Evolutionary conservation across 2,797 vertebrate genomes (phyloP), one percentile per base, ranked within the genome.

Genomic region (Propithecus perrieri): DNA sequence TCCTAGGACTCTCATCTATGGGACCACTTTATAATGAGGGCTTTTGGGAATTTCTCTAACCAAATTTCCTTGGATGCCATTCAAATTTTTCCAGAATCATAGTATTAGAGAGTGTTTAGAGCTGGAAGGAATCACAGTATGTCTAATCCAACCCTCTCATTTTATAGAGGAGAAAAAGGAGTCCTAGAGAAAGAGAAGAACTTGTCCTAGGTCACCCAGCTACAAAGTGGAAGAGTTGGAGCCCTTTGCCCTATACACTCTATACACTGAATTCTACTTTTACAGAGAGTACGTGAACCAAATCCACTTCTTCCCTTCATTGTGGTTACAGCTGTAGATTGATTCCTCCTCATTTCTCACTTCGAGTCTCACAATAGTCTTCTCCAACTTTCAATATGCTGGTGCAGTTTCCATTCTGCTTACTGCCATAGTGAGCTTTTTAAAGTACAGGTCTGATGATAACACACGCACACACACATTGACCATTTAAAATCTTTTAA

Each of bases 11-110:
- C 48, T 92, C 88, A 91, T 91, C 91, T 87, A 74, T 38, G 75
- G 83, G 80, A 93, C 65, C 41, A 69, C 75, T 94, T 94, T 92
- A 86, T 92, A 98, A 96, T 95, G 85, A 97, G 85, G 72, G 41
- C 74, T 86, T 97, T 94, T 12, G 93, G 89, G 63, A 95, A 94
- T 96, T 97, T 84, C 65, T 76, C 59, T 93, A 91, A 96, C 88
- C 83, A 91, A 85, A 85, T 96, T 83, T 97, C 48, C n/a, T 97
- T 96, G 96, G 95, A 94, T 96, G 38, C 41, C 71, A 43, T 96
- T 94, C 87, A 96, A 93, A 79, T 93, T 93, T 92, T 50, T 91
- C 63, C 48, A 96, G 79, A 97, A 95, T 95, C 90, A 94, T 53
- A 76, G 65, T 76, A 69, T 72, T 76, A 85, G 63, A 93, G 79